These are phyloP conservation scores for Python bivittatus DNA, from an alignment of 2,113 vertebrate genomes.

Conservation along the genomic window DNA sequence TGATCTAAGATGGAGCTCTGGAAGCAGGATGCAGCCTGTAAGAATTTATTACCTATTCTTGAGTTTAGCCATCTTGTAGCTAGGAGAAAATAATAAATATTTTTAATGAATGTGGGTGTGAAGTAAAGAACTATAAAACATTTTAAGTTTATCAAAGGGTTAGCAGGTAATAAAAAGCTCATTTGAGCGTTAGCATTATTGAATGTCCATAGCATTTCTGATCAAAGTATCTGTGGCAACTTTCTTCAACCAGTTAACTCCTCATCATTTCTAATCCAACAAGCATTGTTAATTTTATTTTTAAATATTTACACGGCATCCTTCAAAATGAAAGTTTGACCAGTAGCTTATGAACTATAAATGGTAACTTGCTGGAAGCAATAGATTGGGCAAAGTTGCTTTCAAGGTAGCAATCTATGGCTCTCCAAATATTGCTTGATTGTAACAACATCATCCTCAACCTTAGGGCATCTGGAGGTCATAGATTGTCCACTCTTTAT, in stretches of 20 bases:
- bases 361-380: neutral
- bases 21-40: neutral
- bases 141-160: neutral
- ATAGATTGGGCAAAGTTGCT: neutral
- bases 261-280: neutral
- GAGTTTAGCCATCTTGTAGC: constrained; percentile 6
- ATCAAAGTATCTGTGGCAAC: neutral
- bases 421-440: neutral
- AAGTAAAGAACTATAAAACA: neutral
- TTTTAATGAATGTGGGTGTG: neutral
- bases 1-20: neutral
- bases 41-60: neutral
- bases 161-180: neutral
- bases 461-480: neutral
- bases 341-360: neutral
- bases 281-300: neutral
- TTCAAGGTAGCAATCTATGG: neutral
- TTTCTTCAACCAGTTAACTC: neutral
- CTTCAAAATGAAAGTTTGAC: neutral
- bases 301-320: neutral
- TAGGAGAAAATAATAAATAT: constrained; percentile 10
- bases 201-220: neutral
- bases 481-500: neutral
- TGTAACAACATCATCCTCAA: neutral
- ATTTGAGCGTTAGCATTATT: neutral